phyloP scores from a whole-genome alignment of 2,113 vertebrate species.

The Tricholaema leucomelas region DNA sequence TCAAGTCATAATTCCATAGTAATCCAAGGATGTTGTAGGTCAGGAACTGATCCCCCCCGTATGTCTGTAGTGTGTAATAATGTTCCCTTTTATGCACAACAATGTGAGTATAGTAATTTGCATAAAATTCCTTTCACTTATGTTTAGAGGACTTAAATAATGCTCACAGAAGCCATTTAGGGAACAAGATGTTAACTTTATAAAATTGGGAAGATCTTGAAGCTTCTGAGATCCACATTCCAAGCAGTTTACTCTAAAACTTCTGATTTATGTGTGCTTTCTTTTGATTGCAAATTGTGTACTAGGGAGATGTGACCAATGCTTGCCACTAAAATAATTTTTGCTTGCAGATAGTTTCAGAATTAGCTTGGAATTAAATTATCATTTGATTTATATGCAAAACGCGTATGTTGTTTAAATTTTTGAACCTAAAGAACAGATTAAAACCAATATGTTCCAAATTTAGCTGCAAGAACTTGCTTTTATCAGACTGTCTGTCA shows the following conservation, averaged over 20 bases:
- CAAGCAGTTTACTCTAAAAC: background rate
- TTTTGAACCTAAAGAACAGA: background rate
- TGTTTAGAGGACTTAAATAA: background rate
- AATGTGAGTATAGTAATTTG: background rate
- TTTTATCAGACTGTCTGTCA: background rate
- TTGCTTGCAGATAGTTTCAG: background rate
- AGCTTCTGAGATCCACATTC: background rate
- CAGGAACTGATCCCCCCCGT: background rate
- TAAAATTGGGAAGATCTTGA: background rate
- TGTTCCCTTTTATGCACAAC: background rate
- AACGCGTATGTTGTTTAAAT: background rate
- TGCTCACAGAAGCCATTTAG: background rate
- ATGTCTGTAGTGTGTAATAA: background rate
- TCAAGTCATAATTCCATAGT: background rate
- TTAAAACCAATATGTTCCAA: background rate
- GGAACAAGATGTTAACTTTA: background rate
- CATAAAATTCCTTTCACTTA: background rate
- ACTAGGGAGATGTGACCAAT: background rate
- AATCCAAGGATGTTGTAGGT: background rate
- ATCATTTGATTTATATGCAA: background rate
- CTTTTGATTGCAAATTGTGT: background rate
- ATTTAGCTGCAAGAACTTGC: background rate
- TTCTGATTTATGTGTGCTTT: background rate
- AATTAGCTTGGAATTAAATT: background rate
- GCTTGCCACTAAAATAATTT: background rate